A percentile compares a stretch with the other conserved stretches of the same genome.
These are phyloP conservation scores for Pheosia tremula DNA, from an alignment of 2,888 invertebrate genomes.

Conservation along the genomic window DNA sequence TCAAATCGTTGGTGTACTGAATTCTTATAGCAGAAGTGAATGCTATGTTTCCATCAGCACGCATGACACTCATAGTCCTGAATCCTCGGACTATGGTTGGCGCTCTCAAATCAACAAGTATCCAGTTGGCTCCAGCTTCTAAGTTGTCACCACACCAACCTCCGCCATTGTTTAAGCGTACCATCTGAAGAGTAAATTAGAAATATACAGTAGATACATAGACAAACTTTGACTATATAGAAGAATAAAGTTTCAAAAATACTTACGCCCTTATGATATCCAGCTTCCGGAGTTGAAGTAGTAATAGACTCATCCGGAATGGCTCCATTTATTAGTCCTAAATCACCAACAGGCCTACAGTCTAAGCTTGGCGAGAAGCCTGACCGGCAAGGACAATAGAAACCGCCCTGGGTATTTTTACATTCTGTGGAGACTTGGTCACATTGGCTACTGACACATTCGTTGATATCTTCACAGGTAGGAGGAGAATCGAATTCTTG, in stretches of 20 bases:
- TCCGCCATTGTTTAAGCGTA: slow-evolving; percentile 91
- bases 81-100: slow-evolving; percentile 96
- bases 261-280: slow-evolving; percentile 92
- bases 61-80: slow-evolving; percentile 94
- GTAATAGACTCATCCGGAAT: slow-evolving; percentile 95
- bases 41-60: slow-evolving; percentile 92
- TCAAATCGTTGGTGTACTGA: slow-evolving; percentile 94
- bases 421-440: slow-evolving; percentile 96
- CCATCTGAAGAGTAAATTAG: slow-evolving; percentile 82
- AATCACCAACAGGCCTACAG: slow-evolving; percentile 95
- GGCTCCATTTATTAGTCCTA: slow-evolving; percentile 94
- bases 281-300: slow-evolving; percentile 92
- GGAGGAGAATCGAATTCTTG: slow-evolving; percentile 94
- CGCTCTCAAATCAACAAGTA: slow-evolving; percentile 93
- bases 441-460: slow-evolving; percentile 95
- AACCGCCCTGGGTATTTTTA: slow-evolving; percentile 94
- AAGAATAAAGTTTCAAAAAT: not conserved
- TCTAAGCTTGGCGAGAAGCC: slow-evolving; percentile 94
- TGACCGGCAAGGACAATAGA: slow-evolving; percentile 93
- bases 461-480: slow-evolving; percentile 96
- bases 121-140: slow-evolving; percentile 95
- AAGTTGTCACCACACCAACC: slow-evolving; percentile 96
- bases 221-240: not conserved
- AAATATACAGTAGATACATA: not conserved
- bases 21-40: slow-evolving; percentile 96